Evolutionary conservation across 2,888 invertebrate species (phyloP).

Genomic region (Scaptomyza tumidula): DNA sequence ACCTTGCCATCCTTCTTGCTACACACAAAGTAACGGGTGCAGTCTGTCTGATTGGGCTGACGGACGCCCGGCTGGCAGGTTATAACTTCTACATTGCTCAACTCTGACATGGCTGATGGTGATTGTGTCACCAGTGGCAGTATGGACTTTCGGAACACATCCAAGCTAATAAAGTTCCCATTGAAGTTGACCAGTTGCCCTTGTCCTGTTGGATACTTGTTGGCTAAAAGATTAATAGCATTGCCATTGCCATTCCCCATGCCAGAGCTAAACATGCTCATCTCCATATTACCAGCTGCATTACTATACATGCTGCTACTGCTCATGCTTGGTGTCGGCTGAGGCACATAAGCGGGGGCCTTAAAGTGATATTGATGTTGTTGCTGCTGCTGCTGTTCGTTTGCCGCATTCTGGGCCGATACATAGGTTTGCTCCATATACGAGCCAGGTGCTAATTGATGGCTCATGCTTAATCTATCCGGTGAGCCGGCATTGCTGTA

Average conservation of each 20-base stretch:
- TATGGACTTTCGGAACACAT: conserved; percentile 82
- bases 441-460: conserved; percentile 67
- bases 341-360: conserved; percentile 50
- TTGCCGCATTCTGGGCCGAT: conserved; percentile 36
- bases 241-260: conserved; percentile 11
- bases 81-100: conserved; percentile 82
- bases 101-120: conserved; percentile 47
- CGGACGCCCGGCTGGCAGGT: conserved; percentile 84
- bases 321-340: conserved; percentile 51
- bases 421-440: conserved; percentile 60
- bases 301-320: conserved; percentile 62
- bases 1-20: conserved; percentile 84
- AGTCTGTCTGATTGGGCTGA: conserved; percentile 85
- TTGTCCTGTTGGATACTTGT: conserved; percentile 50
- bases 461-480: conserved; percentile 51
- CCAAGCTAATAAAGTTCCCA: conserved; percentile 81
- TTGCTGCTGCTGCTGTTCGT: conserved; percentile 19
- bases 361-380: conserved; percentile 50
- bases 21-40: conserved; percentile 85
- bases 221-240: conserved; percentile 20
- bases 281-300: conserved; percentile 50
- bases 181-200: conserved; percentile 80
- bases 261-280: conserved; percentile 51
- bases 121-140: conserved; percentile 75
- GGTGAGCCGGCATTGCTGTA: conserved; percentile 57